These are phyloP conservation scores for Falco rusticolus DNA, from an alignment of 2,797 vertebrate species.

Conservation along the genomic window DNA sequence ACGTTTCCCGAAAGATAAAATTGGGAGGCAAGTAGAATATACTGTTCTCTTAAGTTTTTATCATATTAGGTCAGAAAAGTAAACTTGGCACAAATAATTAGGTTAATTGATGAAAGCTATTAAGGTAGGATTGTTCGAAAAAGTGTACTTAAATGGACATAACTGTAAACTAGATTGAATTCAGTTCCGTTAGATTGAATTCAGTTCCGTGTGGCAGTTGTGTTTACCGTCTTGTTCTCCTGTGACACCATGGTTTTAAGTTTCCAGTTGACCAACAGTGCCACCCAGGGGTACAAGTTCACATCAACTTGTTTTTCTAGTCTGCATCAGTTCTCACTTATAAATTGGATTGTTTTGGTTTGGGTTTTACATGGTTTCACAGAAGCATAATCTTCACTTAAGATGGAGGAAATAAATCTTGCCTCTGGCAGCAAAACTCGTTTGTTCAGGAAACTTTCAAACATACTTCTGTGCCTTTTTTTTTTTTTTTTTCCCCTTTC, in stretches of 20 bases:
- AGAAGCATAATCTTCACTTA: background rate
- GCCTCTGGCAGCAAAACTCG: background rate
- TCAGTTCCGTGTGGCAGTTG: background rate
- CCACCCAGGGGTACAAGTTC: constrained; percentile 64
- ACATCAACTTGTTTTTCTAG: background rate
- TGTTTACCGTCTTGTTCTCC: background rate
- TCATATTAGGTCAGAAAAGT: background rate
- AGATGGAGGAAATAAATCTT: background rate
- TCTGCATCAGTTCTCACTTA: background rate
- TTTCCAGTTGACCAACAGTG: constrained; percentile 52
- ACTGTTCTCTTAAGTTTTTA: background rate
- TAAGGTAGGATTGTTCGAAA: background rate
- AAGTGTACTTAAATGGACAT: background rate
- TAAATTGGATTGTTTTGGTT: background rate
- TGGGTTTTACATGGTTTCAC: background rate
- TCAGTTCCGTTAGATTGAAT: too few relatives aligned
- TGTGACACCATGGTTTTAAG: accelerated
- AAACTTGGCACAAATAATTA: background rate
- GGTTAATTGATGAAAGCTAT: background rate
- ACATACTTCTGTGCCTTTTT: background rate
- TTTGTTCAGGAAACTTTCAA: background rate
- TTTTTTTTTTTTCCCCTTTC: background rate
- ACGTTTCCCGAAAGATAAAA: background rate
- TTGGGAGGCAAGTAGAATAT: background rate
- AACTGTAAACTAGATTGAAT: background rate